Evolutionary conservation across 1,140 invertebrate species (phyloP).

Genomic region (Marisa cornuarietis): DNA sequence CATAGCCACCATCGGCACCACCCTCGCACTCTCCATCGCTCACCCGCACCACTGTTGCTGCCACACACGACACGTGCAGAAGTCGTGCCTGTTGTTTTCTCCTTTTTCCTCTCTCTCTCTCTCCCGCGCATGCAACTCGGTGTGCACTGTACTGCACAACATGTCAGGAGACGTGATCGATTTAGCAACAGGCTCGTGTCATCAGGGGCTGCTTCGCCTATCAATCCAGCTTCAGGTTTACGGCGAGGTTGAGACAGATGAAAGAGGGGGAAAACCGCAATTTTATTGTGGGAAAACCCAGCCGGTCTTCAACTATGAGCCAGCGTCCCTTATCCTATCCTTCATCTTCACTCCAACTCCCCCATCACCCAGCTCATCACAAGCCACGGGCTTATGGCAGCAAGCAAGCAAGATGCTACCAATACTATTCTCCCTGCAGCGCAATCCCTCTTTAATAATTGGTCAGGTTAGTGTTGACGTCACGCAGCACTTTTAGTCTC

Average conservation of each 20-base stretch:
- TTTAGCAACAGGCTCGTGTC: not conserved
- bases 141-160: not conserved
- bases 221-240: not conserved
- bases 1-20: not conserved
- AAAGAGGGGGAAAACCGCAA: too few relatives aligned
- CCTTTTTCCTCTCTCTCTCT: not conserved
- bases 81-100: not conserved
- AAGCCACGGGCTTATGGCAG: too few relatives aligned
- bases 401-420: too few relatives aligned
- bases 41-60: not conserved
- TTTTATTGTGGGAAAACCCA: too few relatives aligned
- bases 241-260: too few relatives aligned
- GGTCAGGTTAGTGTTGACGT: too few relatives aligned
- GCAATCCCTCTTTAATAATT: too few relatives aligned
- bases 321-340: not conserved
- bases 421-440: too few relatives aligned
- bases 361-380: not conserved
- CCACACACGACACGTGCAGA: not conserved
- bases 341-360: not conserved
- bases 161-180: not conserved
- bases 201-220: not conserved
- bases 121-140: too few relatives aligned
- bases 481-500: too few relatives aligned
- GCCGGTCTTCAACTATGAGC: too few relatives aligned
- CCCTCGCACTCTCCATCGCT: not conserved